phyloP scores from a whole-genome alignment of 2,797 vertebrate genomes.

The Chaetodon trifasciatus region DNA sequence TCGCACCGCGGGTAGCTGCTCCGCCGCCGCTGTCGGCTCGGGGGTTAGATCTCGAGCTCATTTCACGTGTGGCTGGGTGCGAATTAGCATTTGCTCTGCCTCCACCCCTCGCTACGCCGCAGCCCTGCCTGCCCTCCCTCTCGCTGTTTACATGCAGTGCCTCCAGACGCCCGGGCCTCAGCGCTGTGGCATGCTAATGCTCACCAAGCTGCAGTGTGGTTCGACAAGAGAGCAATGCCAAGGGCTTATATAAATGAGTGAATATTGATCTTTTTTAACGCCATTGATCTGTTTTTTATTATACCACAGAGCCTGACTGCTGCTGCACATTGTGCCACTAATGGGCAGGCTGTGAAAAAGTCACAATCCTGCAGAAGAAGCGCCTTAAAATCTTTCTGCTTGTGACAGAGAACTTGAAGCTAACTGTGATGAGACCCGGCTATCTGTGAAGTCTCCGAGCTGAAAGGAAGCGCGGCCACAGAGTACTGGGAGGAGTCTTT shows the following conservation, averaged over 20 bases:
- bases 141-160: constrained; percentile 67
- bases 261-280: constrained; percentile 59
- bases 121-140: constrained; percentile 53
- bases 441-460: constrained; percentile 49
- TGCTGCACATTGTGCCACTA: constrained; percentile 39
- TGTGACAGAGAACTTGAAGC: constrained; percentile 38
- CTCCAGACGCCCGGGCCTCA: constrained; percentile 59
- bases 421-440: constrained; percentile 53
- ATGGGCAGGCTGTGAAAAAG: constrained; percentile 42
- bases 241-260: constrained; percentile 58
- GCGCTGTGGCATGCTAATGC: constrained; percentile 56
- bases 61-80: constrained; percentile 89
- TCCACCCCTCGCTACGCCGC: constrained; percentile 63
- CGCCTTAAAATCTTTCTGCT: constrained; percentile 39
- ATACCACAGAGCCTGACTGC: constrained; percentile 23
- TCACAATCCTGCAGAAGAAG: constrained; percentile 40
- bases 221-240: constrained; percentile 57
- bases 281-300: constrained; percentile 56
- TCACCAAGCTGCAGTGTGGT: constrained; percentile 57
- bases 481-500: constrained; percentile 15
- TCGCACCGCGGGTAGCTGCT: constrained; percentile 69
- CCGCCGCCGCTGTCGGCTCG: constrained; percentile 68
- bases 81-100: constrained; percentile 85
- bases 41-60: constrained; percentile 84
- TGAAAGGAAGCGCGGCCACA: constrained; percentile 16